Base-by-base conservation (phyloP, 2,888 invertebrate genomes). In the Amorpha juglandis region DNA sequence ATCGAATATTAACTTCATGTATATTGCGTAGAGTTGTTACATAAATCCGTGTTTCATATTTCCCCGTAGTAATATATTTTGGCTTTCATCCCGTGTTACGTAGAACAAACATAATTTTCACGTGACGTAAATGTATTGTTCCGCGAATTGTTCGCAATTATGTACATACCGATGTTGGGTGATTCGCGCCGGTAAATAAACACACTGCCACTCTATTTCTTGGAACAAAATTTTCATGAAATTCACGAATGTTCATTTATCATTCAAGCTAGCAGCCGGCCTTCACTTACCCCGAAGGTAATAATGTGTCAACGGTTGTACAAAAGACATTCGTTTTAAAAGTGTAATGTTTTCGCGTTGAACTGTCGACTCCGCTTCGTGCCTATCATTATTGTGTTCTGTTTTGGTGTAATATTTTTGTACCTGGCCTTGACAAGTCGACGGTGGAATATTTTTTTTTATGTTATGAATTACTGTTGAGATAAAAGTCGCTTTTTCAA, bases 101-200 rank as follows among this genome's bases (percentile, higher is more conserved):
- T 70, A 69, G 76, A 73, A 77, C 67, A 67, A 68, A 14, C 55
- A 66, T 64, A 53, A 69, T 68, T 68, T 65, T 69, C 64, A 64
- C 67, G 70, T 71, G 71, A 69, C 73, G 73, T 66, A 73, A 77
- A 71, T 70, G 69, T 68, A 68, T 62, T 62, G 21, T 76, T 73
- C 74, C 55, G 63, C 64, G 76, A 77, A 76, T 70, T 68, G 63
- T 69, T 69, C 68, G 70, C 71, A 69, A 71, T 72, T 69, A 63
- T 68, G 63, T 65, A 62, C 47, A 35, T 9, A 62, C 48, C 52
- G 48, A 33, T 67, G 67, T 70, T 48, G 65, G 66, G 70, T 62
- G 66, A 74, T 75, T 68, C 45, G 55, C 65, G 63, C 52, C 63
- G 70, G 55, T 63, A 71, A 71, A 70, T 74, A 72, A 69, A 69